Evolutionary conservation across 2,888 invertebrate species (phyloP), one percentile per base, ranked within the genome.

Genomic region (Ichneumon xanthorius): DNA sequence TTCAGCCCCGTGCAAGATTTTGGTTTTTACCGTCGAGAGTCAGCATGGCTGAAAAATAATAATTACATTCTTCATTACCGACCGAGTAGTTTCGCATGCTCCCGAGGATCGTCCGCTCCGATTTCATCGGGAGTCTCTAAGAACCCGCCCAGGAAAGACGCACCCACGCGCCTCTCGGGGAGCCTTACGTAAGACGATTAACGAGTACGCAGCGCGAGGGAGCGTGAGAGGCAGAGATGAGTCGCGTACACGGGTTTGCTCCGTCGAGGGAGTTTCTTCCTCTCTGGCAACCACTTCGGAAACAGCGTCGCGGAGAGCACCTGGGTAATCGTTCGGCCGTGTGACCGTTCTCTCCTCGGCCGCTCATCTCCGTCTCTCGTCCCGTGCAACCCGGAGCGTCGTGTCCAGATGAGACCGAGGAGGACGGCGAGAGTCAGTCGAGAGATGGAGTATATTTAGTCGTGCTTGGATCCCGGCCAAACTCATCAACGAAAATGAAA

Each of bases 401-500:
- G 40, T n/a, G 77, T 78, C 61, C 76, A 45, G 48, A 50, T 79
- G 65, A 58, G 72, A 71, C 16, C 45, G 45, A 71, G 45, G 37
- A 68, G 53, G 70, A 77, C 61, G 22, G 58, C 37, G 45, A 75
- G 68, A 67, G 73, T 4, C 45, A 65, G 73, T 72, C 77, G 71
- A 78, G 75, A 84, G 63, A 90, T 89, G 89, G 91, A 92, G 90
- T 93, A 94, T 93, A 94, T 94, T 94, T 93, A 94, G 93, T 92
- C 90, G 90, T 87, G 89, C 90, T 81, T 94, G 93, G 93, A 93
- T 88, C 88, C 83, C 89, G 80, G 93, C 93, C 93, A 94, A 93
- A 92, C 93, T 94, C 93, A 93, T 93, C 93, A 93, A 93, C 93
- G 92, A 93, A 93, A 94, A 93, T 93, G 93, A 94, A 94, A 94